Evolutionary conservation across 2,113 vertebrate genomes (phyloP).

Genomic region (Leptocoma aspasia): DNA sequence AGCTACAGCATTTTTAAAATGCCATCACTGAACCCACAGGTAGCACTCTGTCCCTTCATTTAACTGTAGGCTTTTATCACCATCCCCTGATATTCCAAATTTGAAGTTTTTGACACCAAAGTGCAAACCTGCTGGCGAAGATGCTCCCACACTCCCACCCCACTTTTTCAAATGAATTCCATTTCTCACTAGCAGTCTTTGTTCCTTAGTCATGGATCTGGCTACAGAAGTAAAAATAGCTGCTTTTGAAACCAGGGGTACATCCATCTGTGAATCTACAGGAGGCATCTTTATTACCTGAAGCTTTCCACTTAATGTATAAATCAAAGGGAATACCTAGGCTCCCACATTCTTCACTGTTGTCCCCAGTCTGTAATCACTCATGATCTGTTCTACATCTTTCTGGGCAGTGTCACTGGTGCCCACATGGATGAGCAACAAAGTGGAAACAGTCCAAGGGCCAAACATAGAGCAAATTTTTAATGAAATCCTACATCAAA

Average conservation of each 20-base stretch:
- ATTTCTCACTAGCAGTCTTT: neutral
- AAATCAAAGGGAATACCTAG: neutral
- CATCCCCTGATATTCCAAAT: neutral
- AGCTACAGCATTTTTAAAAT: neutral
- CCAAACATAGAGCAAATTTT: neutral
- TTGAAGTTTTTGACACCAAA: neutral
- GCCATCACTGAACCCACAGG: neutral
- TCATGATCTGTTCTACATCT: neutral
- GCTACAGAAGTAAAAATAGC: neutral
- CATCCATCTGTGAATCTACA: neutral
- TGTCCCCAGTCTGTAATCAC: neutral
- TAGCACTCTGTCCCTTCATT: neutral
- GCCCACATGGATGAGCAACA: neutral
- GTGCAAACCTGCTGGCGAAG: neutral
- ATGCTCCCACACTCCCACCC: neutral
- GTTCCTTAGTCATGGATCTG: neutral
- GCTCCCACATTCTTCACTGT: neutral
- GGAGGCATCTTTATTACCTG: neutral
- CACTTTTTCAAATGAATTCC: neutral
- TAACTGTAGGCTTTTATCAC: neutral
- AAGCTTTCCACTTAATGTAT: neutral
- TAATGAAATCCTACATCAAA: neutral
- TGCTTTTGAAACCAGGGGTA: neutral
- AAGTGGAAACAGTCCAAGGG: neutral
- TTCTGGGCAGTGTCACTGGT: neutral